Percentiles rank a stretch among this genome's conserved stretches.
Conservation (phyloP, 2,113 vertebrate species). For the Tragulus kanchil region DNA sequence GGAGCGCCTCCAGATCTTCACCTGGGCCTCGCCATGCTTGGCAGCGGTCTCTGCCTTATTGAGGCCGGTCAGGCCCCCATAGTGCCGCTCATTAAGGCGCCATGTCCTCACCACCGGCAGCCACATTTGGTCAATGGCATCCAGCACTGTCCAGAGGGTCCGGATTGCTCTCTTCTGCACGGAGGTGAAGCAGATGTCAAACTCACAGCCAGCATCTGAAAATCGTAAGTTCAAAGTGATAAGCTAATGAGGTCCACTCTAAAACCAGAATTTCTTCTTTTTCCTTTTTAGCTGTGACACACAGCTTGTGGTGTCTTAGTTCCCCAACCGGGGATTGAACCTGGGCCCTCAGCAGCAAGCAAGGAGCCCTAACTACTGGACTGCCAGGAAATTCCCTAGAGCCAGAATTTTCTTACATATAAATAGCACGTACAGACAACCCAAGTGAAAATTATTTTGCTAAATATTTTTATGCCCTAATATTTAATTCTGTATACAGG, state of each 20-base stretch:
- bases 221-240: slow-evolving; percentile 45
- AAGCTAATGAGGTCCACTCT: not conserved
- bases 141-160: slow-evolving; percentile 92
- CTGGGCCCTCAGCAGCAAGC: not conserved
- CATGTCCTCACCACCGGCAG: slow-evolving; percentile 92
- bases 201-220: slow-evolving; percentile 92
- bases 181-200: slow-evolving; percentile 95
- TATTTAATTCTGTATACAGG: not conserved
- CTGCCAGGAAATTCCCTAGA: not conserved
- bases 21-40: slow-evolving; percentile 92
- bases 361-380: not conserved
- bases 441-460: not conserved
- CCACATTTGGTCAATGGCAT: slow-evolving; percentile 95
- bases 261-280: not conserved
- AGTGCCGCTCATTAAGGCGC: slow-evolving; percentile 94
- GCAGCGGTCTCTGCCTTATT: slow-evolving; percentile 94
- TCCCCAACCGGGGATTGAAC: not conserved
- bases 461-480: slow-evolving; percentile 16
- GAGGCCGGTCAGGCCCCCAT: slow-evolving; percentile 92
- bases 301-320: not conserved
- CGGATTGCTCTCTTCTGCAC: slow-evolving; percentile 94
- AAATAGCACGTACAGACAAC: not conserved
- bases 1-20: slow-evolving; percentile 95
- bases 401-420: not conserved
- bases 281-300: not conserved